A percentile compares a stretch with the other conserved stretches of the same genome.
Evolutionary conservation across 2,797 vertebrate species (phyloP).

Genomic region (Danio albolineatus): DNA sequence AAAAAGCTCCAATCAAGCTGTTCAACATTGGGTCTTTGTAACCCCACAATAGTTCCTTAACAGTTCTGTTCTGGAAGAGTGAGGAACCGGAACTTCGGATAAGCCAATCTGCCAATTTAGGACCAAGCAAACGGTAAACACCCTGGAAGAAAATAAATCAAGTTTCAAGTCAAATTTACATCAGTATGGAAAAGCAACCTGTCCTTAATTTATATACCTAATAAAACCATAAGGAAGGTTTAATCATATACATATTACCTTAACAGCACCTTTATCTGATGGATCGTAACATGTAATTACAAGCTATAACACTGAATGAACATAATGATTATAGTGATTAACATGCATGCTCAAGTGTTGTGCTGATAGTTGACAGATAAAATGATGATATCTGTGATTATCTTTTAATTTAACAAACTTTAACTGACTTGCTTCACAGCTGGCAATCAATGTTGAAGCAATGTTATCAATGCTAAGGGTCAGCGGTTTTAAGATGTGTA

Average conservation of each 20-base stretch:
- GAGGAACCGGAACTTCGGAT: conserved; percentile 65
- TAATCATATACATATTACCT: neutral
- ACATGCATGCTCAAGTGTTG: neutral
- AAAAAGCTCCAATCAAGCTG: conserved; percentile 79
- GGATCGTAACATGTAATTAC: neutral
- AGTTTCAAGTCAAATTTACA: neutral
- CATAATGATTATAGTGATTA: neutral
- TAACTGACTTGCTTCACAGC: neutral
- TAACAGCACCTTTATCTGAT: neutral
- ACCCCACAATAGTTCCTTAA: conserved; percentile 92
- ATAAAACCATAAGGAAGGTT: neutral
- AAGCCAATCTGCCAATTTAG: neutral
- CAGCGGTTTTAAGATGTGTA: neutral
- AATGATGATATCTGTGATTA: neutral
- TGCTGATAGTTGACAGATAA: conserved; percentile 17
- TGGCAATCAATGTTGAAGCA: neutral
- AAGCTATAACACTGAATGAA: neutral
- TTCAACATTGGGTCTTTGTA: conserved; percentile 83
- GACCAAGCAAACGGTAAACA: conserved; percentile 60
- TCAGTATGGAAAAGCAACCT: neutral
- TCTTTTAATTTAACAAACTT: conserved; percentile 1
- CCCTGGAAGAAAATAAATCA: conserved; percentile 75
- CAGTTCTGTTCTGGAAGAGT: conserved; percentile 86
- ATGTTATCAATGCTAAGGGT: neutral
- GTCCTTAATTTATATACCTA: neutral